Conservation (phyloP, 2,797 vertebrate species). For the Mormyrus hasselquistii region DNA sequence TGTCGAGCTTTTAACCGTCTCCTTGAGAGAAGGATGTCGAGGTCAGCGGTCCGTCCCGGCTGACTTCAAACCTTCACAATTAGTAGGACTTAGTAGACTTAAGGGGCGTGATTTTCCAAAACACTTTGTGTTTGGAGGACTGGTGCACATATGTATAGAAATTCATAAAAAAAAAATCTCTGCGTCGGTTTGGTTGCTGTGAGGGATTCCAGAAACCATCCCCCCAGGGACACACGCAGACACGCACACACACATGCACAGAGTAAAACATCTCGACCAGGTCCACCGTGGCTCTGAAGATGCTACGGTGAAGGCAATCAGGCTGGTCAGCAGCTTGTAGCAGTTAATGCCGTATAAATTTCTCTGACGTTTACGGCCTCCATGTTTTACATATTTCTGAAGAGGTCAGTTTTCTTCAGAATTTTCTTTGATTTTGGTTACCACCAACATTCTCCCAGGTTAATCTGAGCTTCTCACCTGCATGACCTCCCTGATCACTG, state of each 20-base stretch:
- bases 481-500: not conserved
- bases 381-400: not conserved
- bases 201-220: not conserved
- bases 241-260: not conserved
- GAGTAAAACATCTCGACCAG: not conserved
- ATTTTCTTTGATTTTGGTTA: not conserved
- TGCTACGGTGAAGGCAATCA: not conserved
- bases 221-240: not conserved
- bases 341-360: not conserved
- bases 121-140: not conserved
- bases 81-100: constrained; percentile 4
- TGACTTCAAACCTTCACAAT: constrained; percentile 9
- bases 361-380: not conserved
- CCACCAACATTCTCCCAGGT: not conserved
- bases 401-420: not conserved
- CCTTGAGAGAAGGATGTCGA: constrained; percentile 12
- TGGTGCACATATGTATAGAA: not conserved
- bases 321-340: not conserved
- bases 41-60: not conserved
- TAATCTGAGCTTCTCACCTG: not conserved
- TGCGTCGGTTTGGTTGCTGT: not conserved
- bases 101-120: not conserved
- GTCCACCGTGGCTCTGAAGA: not conserved
- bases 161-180: not conserved
- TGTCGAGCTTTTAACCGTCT: constrained; percentile 8